A percentile compares a stretch with the other conserved stretches of the same genome.
phyloP scores from a whole-genome alignment of 2,888 invertebrate genomes.

The Tetranychus piercei region DNA sequence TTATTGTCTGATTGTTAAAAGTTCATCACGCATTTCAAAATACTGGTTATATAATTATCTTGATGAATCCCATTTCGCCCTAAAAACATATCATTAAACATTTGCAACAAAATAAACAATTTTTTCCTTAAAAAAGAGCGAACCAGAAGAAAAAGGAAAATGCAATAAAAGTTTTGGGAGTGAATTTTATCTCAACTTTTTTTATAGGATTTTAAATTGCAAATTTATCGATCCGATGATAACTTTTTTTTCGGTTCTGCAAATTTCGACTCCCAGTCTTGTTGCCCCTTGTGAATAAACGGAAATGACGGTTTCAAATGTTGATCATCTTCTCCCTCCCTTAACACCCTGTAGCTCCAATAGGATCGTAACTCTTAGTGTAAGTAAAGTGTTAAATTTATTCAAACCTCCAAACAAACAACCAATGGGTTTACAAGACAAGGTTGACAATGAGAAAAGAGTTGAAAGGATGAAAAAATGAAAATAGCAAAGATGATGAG shows the following conservation, averaged over 20 bases:
- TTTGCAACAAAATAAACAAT: too few species aligned
- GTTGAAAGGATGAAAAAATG: not conserved
- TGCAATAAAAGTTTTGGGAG: too few species aligned
- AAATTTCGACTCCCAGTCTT: not conserved
- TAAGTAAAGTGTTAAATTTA: not conserved
- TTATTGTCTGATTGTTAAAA: too few species aligned
- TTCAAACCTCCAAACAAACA: conserved; percentile 1
- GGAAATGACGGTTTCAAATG: not conserved
- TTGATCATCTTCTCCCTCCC: not conserved
- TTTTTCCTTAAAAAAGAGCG: too few species aligned
- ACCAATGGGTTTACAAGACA: not conserved
- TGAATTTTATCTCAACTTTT: too few species aligned
- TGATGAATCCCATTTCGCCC: too few species aligned
- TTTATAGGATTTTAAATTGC: too few species aligned
- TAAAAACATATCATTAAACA: too few species aligned
- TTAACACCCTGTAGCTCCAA: not conserved
- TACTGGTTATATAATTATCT: too few species aligned
- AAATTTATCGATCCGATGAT: too few species aligned
- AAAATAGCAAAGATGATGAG: not conserved
- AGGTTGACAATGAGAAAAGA: not conserved
- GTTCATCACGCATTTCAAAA: too few species aligned
- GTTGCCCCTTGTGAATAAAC: not conserved
- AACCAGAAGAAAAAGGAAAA: too few species aligned
- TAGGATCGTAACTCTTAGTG: not conserved
- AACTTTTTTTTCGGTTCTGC: not conserved